A percentile compares a stretch with the other conserved stretches of the same genome.
These are phyloP conservation scores for Drosophila tropicalis DNA, from an alignment of 1,140 invertebrate species.

Conservation along the genomic window DNA sequence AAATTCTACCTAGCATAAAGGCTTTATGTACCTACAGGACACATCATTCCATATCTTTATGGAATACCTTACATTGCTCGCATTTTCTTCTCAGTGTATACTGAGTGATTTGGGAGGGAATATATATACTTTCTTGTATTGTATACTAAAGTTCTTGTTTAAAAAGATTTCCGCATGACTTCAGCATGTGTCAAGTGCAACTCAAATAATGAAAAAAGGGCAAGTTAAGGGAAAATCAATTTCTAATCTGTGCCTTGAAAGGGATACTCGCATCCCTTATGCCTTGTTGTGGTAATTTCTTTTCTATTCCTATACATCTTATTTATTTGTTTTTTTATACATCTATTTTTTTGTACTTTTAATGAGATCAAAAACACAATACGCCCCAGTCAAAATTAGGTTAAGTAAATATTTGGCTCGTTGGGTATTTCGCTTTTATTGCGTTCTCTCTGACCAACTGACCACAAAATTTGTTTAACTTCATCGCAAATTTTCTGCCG, in stretches of 20 bases:
- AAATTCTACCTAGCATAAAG: no score
- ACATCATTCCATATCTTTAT: no score
- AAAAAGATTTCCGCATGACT: conserved; percentile 73
- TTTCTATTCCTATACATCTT: not conserved
- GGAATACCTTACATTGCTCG: not conserved
- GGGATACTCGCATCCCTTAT: conserved; percentile 2
- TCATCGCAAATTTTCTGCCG: conserved; percentile 74
- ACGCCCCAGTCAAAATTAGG: conserved; percentile 49
- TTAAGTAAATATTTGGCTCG: conserved; percentile 71
- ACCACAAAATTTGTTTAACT: conserved; percentile 72
- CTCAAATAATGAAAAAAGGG: conserved; percentile 49
- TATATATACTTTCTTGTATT: conserved; percentile 69
- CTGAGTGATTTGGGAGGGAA: conserved; percentile 34
- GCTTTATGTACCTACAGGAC: no score
- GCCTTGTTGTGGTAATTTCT: conserved; percentile 41
- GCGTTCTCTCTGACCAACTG: conserved; percentile 57
- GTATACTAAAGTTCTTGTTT: conserved; percentile 59
- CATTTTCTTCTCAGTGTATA: conserved; percentile 41
- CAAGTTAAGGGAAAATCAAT: conserved; percentile 57
- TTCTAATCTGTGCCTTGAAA: conserved; percentile 29
- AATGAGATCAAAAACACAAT: conserved; percentile 72
- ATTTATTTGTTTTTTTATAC: no score
- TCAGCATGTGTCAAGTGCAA: conserved; percentile 75
- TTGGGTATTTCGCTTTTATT: conserved; percentile 24
- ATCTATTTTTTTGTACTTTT: conserved; percentile 58